Evolutionary conservation across 1,140 invertebrate genomes (phyloP), one percentile per base, ranked within the genome.

Genomic region (Hylaeus anthracinus): DNA sequence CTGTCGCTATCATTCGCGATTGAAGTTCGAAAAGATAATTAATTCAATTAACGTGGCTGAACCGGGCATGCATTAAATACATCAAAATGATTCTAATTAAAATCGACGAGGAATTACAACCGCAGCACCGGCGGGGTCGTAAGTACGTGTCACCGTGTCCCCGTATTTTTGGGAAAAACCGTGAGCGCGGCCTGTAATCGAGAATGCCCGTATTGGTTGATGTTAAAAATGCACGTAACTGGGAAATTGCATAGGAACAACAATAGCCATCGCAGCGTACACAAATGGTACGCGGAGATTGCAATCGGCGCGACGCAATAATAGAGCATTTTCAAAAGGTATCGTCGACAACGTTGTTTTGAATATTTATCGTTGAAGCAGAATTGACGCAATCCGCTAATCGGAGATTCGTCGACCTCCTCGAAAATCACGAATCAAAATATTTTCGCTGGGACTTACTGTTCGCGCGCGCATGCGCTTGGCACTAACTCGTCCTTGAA

Each of bases 21-120:
- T 82, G 82, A 85, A 81, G 87, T 82, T 80, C 81, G 67, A 75
- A 61, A 83, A 86, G 87, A 87, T 91, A 91, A 91, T 91, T 90
- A 89, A 90, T 79, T 84, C 88, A 88, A 89, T 89, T 86, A 87
- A 81, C 74, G 82, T 67, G 81, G 69, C 48, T 72, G 79, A 60
- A 43, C 69, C 60, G 79, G 60, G 85, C 77, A 64, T 81, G 73
- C 78, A 81, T 88, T 86, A 86, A 89, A 89, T 85, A 83, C 81
- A 77, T 58, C 58, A 65, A 79, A 83, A 80, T 84, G 86, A 84
- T 82, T 89, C 77, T 87, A 89, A 88, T 89, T 89, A 89, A 85
- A 88, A 87, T 83, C 82, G 82, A 79, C 82, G 80, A 79, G 83
- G 66, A 37, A 70, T 74, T 56, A 48, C 72, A 60, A 60, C 65